These are phyloP conservation scores for Dromas ardeola DNA, from an alignment of 2,113 vertebrate genomes.

Conservation along the genomic window DNA sequence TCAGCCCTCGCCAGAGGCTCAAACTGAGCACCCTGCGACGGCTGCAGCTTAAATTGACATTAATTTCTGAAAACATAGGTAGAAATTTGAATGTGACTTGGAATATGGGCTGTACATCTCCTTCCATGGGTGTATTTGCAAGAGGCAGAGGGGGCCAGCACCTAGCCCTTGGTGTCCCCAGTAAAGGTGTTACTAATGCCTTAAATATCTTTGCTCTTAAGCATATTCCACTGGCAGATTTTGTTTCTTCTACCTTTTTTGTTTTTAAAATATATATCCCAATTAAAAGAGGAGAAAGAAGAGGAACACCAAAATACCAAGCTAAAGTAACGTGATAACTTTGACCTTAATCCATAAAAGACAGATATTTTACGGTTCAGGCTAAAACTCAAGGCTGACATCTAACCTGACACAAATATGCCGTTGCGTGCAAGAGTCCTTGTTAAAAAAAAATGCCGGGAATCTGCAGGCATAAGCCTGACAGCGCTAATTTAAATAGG, in stretches of 20 bases:
- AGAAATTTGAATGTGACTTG: background rate
- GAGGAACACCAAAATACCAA: background rate
- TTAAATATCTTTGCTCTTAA: background rate
- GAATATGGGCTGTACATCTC: background rate
- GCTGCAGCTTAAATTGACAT: background rate
- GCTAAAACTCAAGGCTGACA: conserved; percentile 37
- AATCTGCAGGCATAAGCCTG: conserved; percentile 54
- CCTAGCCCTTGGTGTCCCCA: background rate
- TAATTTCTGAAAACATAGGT: background rate
- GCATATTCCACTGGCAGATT: background rate
- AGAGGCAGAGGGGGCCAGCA: background rate
- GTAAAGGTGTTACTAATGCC: background rate
- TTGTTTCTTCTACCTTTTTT: background rate
- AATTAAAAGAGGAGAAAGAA: conserved; percentile 15
- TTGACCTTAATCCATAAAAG: conserved; percentile 55
- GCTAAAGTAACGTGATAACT: background rate
- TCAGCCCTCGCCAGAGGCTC: background rate
- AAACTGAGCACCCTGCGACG: background rate
- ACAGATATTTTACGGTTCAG: conserved; percentile 21
- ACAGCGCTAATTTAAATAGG: conserved; percentile 36
- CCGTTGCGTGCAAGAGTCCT: background rate
- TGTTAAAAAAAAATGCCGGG: conserved; percentile 10
- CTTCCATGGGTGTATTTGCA: background rate
- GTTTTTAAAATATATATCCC: background rate
- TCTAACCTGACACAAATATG: conserved; percentile 44